Evolutionary conservation across 2,888 invertebrate genomes (phyloP), one percentile per base, ranked within the genome.

Genomic region (Thera obeliscata): DNA sequence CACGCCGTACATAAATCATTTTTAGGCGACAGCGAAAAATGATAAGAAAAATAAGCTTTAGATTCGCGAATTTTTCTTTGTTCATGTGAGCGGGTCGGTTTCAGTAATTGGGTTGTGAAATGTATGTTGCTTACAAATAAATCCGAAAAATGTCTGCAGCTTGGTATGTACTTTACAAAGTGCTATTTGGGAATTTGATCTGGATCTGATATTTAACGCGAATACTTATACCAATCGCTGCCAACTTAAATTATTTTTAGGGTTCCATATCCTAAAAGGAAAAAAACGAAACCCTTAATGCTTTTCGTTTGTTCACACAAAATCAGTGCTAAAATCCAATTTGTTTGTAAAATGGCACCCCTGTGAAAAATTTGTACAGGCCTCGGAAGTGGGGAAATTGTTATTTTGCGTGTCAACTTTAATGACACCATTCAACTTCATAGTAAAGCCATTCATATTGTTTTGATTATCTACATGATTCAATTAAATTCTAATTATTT

Each of bases 361-460:
- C 22, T 22, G 22, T 22, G 22, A 22, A 22, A 52, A 52, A 33
- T 33, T 9, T 33, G 52, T 33, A 9, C 33, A 1, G 2, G 52
- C 33, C 33, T 33, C 7, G 52, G 9, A 33, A 33, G 33, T 50
- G 56, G 68, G 78, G 76, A 82, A 87, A 88, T 87, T 80, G 77
- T 75, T 66, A 70, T 75, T 82, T 87, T 76, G 88, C 88, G 85
- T 88, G 87, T 75, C 74, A 65, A 67, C 52, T 67, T 70, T 70
- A 74, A 78, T 75, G 76, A 67, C 59, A 66, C 63, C 66, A 74
- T 78, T 56, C 22, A 56, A 56, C 38, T 56, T 41, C 41, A 50
- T 50, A 50, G 7, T 50, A 50, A 22, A 50, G 0, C 50, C 48
- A 48, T 48, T 48, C 11, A 48, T n/a, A 50, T 12, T 50, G 22